phyloP scores from a whole-genome alignment of 2,888 invertebrate species.

The Caenorhabditis parvicauda region DNA sequence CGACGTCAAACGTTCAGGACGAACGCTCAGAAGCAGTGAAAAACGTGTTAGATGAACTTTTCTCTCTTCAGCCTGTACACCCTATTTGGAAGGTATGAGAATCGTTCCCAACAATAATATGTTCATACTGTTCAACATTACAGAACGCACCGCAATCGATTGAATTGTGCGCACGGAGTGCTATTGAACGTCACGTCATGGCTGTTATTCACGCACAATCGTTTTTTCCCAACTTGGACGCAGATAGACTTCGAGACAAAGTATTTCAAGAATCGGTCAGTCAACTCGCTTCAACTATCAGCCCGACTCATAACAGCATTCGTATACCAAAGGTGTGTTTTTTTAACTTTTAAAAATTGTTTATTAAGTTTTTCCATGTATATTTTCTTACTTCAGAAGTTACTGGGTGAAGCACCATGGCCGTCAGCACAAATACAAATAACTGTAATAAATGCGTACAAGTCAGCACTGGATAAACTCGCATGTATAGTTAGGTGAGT shows the following conservation, averaged over 20 bases:
- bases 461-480: constrained; percentile 63
- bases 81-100: neutral
- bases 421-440: constrained; percentile 88
- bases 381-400: constrained; percentile 66
- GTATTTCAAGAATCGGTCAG: constrained; percentile 8
- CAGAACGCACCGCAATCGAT: constrained; percentile 24
- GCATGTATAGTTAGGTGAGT: constrained; percentile 31
- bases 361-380: no score
- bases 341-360: neutral
- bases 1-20: neutral
- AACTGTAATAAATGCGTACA: constrained; percentile 82
- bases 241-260: constrained; percentile 84
- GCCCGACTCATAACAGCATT: constrained; percentile 78
- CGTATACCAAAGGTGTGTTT: constrained; percentile 73
- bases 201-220: constrained; percentile 83
- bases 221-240: constrained; percentile 93
- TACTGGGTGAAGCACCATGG: constrained; percentile 90
- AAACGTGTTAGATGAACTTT: neutral
- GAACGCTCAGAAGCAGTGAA: neutral
- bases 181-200: constrained; percentile 87
- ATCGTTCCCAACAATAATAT: neutral
- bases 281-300: constrained; percentile 74
- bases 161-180: constrained; percentile 72
- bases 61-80: neutral
- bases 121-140: no score